phyloP scores from a whole-genome alignment of 2,888 invertebrate genomes.

The Hirtodrosophila histrioides region DNA sequence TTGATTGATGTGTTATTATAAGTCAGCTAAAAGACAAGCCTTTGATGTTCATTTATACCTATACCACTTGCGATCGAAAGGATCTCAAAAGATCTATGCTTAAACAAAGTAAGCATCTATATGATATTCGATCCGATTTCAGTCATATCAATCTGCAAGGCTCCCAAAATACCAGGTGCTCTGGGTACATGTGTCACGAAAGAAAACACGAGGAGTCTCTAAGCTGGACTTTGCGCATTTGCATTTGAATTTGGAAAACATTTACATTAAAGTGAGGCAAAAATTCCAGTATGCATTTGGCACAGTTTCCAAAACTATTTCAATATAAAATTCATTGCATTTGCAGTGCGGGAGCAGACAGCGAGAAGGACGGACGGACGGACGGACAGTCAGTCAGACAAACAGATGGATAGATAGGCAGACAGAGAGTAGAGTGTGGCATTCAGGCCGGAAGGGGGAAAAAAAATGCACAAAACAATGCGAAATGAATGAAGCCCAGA shows the following conservation, averaged over 20 bases:
- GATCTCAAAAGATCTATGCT: no score
- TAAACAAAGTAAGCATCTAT: no score
- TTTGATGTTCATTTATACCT: no score
- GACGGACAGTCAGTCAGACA: not conserved
- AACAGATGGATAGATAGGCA: not conserved
- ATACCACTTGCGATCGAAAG: no score
- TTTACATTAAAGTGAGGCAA: slow-evolving; percentile 46
- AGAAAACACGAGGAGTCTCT: no score
- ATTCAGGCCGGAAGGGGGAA: slow-evolving; percentile 19
- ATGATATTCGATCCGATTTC: no score
- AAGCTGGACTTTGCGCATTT: slow-evolving; percentile 12
- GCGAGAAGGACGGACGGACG: slow-evolving; percentile 3
- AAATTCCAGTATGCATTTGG: slow-evolving; percentile 47
- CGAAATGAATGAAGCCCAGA: slow-evolving; percentile 62
- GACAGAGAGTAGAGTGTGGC: slow-evolving; percentile 10
- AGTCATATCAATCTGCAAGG: no score
- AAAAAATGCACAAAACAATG: slow-evolving; percentile 47
- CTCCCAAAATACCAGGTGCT: no score
- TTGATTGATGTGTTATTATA: no score
- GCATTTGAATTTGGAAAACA: slow-evolving; percentile 37
- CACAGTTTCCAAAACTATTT: slow-evolving; percentile 62
- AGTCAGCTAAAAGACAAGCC: no score
- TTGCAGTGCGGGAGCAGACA: slow-evolving; percentile 24
- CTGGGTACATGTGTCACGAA: no score
- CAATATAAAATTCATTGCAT: slow-evolving; percentile 77